These are phyloP conservation scores for Nomada ferruginata DNA, from an alignment of 2,888 invertebrate species.

Conservation along the genomic window DNA sequence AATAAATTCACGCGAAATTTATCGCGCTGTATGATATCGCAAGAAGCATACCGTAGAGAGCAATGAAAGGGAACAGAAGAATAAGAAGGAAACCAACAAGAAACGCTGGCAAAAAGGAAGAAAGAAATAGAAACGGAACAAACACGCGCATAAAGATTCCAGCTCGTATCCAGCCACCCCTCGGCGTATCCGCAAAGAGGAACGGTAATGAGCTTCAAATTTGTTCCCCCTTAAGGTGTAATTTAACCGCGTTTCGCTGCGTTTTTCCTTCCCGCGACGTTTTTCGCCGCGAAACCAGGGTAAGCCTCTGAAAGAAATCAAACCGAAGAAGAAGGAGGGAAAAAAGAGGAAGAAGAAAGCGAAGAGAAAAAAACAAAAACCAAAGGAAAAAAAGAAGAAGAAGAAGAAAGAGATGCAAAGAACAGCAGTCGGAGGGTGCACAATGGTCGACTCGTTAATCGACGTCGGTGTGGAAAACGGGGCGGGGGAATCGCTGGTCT, in stretches of 20 bases:
- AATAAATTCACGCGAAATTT: constrained; percentile 42
- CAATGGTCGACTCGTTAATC: constrained; percentile 64
- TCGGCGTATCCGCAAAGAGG: constrained; percentile 62
- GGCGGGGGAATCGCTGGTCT: constrained; percentile 58
- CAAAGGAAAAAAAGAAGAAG: neutral
- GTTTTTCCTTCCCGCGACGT: constrained; percentile 34
- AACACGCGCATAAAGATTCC: constrained; percentile 60
- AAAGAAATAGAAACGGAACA: constrained; percentile 7
- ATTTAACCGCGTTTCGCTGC: constrained; percentile 59
- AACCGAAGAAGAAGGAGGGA: neutral
- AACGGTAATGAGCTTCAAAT: constrained; percentile 69
- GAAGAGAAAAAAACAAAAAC: constrained; percentile 22
- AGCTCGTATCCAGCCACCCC: constrained; percentile 57
- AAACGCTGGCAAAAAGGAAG: neutral
- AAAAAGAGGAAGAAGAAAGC: constrained; percentile 11
- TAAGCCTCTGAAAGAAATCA: constrained; percentile 16
- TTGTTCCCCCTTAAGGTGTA: constrained; percentile 58
- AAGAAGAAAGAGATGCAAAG: neutral
- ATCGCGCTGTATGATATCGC: constrained; percentile 26
- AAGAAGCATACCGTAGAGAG: neutral
- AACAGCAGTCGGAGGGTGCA: constrained; percentile 4
- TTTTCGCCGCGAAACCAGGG: constrained; percentile 5
- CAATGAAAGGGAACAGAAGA: neutral
- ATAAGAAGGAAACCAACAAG: neutral
- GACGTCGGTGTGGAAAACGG: constrained; percentile 50